Base-by-base conservation (phyloP, 1,140 invertebrate genomes). In the Aethina tumida region DNA sequence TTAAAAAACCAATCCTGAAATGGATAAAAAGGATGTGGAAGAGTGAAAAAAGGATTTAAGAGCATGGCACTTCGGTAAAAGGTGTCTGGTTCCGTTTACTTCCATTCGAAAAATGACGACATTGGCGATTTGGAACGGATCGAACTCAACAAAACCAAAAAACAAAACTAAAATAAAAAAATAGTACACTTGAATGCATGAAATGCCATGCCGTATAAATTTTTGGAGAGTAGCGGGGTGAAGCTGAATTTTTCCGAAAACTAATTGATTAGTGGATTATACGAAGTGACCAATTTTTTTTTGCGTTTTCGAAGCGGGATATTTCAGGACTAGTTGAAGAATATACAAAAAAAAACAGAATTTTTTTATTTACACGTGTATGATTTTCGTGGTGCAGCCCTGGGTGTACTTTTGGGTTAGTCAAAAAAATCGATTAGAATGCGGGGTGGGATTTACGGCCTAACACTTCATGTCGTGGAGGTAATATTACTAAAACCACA, bases 191-290 rank as follows among this genome's bases (percentile, higher is more conserved):
- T 12, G 6, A 28, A 56, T 54, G 50, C 57, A 61, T 61, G 59
- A 59, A 61, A 54, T 44, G 59, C 59, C 59, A 61, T 61, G 55
- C 59, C 59, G 55, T 58, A 45, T 30, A 28, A n/a, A n/a, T 40
- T 31, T 30, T 25, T 33, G 39, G 29, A 26, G 13, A 12, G 16
- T 5, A 6, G 16, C 25, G 39, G 18, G 16, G 36, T 10, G 12
- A 10, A 41, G 38, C 26, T 39, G 19, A 19, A 13, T 24, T n/a
- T 24, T 33, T 28, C 38, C n/a, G n/a, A n/a, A n/a, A n/a, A n/a
- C n/a, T n/a, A n/a, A n/a, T n/a, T n/a, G n/a, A n/a, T n/a, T n/a
- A n/a, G n/a, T n/a, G n/a, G n/a, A n/a, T n/a, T n/a, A n/a, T n/a
- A n/a, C n/a, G n/a, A n/a, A n/a, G n/a, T n/a, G n/a, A n/a, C n/a